Evolutionary conservation across 1,140 invertebrate genomes (phyloP), one percentile per base, ranked within the genome.

Genomic region (Grapholita molesta): DNA sequence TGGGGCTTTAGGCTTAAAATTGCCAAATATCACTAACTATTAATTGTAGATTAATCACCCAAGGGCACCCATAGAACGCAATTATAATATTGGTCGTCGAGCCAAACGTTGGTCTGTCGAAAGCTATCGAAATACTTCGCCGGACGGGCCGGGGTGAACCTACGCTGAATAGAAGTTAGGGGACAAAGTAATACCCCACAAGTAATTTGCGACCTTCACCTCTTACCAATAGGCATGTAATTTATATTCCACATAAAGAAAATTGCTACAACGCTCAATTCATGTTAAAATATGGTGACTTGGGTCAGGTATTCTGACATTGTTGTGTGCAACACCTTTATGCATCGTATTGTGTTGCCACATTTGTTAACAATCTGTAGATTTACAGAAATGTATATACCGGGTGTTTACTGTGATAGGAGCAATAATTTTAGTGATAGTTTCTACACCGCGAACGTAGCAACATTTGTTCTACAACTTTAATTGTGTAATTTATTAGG

Each of bases 161-260:
- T 12, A 35, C 35, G 15, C n/a, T 38, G 35, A 38, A 15, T 38
- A 15, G n/a, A 38, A 38, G 35, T 15, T 38, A 15, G 53, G 53
- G 53, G 53, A 25, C 24, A 12, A 25, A 25, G 24, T 12, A 25
- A 24, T 25, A n/a, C 5, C 64, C 66, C 72, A 76, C 76, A 77
- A 83, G 74, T 82, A 81, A 78, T 81, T 78, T 79, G 69, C 70
- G 71, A 75, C 75, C 74, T 74, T 76, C 76, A 76, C 75, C 82
- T 77, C 80, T 82, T 30, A 38, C 35, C 35, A 15, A 38, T 38
- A 12, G 35, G 35, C 35, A 5, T 5, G 35, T 15, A 38, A 38
- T 38, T 38, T 38, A 38, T 38, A 6, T 38, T 12, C 1, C 35
- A 15, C 35, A 38, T 38, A 38, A 15, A 38, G 35, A 38, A 57